A percentile compares a stretch with the other conserved stretches of the same genome.
Conservation (phyloP, 2,113 vertebrate species). For the Neotragus pygmaeus region DNA sequence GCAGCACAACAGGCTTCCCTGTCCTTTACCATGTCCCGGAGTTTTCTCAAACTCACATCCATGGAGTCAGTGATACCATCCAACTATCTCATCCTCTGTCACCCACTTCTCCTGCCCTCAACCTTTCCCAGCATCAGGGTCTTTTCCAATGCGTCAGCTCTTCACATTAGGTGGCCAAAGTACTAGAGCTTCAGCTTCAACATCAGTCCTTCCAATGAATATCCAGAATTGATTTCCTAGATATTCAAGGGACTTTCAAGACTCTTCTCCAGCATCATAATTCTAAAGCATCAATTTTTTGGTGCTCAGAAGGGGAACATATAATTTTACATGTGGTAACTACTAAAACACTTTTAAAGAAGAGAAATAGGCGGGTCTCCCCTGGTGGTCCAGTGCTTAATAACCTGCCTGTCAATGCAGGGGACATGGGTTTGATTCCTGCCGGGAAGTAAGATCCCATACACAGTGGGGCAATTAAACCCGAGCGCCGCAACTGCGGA, state of each 20-base stretch:
- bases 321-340: background rate
- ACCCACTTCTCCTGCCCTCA: background rate
- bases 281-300: background rate
- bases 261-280: background rate
- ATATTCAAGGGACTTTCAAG: background rate
- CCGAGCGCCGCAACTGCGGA: accelerated
- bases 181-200: background rate
- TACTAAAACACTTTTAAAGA: no score
- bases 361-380: background rate
- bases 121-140: background rate
- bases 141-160: background rate
- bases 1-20: background rate
- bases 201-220: background rate
- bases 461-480: background rate
- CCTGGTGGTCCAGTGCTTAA: background rate
- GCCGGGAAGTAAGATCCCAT: background rate
- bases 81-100: background rate
- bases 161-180: background rate
- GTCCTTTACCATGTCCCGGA: background rate
- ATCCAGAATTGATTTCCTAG: background rate
- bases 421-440: background rate
- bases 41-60: background rate
- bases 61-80: background rate
- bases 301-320: background rate
- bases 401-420: background rate